phyloP scores from a whole-genome alignment of 2,888 invertebrate genomes.

The Dendrolimus houi region DNA sequence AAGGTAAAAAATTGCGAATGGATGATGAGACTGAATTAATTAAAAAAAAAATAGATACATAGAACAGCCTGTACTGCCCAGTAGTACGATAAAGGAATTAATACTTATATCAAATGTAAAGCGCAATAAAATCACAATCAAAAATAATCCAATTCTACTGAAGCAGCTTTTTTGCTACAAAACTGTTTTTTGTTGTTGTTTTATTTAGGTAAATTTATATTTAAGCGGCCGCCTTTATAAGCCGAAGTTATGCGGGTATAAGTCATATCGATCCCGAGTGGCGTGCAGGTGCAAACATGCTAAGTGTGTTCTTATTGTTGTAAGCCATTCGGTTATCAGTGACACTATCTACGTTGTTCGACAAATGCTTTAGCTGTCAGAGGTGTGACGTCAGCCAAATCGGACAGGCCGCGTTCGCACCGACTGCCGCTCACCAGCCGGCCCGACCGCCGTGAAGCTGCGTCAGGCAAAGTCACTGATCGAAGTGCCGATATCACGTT shows the following conservation, averaged over 20 bases:
- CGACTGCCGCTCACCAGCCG: neutral
- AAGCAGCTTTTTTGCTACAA: too few relatives aligned
- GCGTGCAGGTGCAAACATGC: conserved; percentile 74
- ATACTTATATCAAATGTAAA: too few relatives aligned
- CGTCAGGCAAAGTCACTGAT: conserved; percentile 27
- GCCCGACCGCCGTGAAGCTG: conserved; percentile 22
- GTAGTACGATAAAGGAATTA: too few relatives aligned
- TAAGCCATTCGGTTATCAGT: conserved; percentile 74
- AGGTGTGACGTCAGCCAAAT: conserved; percentile 72
- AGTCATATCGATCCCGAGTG: conserved; percentile 48
- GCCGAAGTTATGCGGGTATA: conserved; percentile 45
- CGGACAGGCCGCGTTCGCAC: conserved; percentile 28
- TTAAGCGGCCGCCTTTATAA: conserved; percentile 22
- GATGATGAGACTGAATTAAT: too few relatives aligned
- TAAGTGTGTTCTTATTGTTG: conserved; percentile 75
- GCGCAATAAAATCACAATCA: too few relatives aligned
- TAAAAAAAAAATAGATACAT: too few relatives aligned
- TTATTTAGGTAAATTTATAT: conserved; percentile 10
- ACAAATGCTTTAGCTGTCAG: conserved; percentile 75
- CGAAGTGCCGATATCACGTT: conserved; percentile 42
- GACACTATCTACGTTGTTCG: conserved; percentile 73
- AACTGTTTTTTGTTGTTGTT: too few relatives aligned
- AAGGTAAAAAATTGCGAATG: too few relatives aligned
- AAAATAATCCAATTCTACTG: too few relatives aligned
- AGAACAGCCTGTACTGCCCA: too few relatives aligned